These are phyloP conservation scores for Germaria angustata DNA, from an alignment of 2,888 invertebrate genomes.

Conservation along the genomic window DNA sequence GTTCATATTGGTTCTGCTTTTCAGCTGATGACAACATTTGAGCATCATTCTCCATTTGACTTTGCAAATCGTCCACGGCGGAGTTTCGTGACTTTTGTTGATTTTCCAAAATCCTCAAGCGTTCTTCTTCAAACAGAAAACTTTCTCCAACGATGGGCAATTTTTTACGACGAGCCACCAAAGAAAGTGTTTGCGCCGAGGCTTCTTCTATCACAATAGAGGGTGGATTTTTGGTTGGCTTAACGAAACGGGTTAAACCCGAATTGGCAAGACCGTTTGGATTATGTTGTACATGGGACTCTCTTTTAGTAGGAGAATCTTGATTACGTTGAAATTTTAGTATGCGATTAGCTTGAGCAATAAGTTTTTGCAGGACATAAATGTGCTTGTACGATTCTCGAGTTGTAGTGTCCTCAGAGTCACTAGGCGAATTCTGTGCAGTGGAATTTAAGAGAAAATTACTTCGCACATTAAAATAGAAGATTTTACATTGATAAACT, in stretches of 20 bases:
- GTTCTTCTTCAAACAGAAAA: constrained; percentile 79
- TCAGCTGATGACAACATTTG: constrained; percentile 77
- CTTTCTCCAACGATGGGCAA: constrained; percentile 75
- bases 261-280: constrained; percentile 51
- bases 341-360: constrained; percentile 79
- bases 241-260: constrained; percentile 75
- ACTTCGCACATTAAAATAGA: neutral
- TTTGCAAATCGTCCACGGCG: constrained; percentile 75
- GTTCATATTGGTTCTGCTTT: constrained; percentile 78
- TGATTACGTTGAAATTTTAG: constrained; percentile 73
- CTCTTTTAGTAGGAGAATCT: constrained; percentile 34
- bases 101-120: constrained; percentile 79
- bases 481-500: neutral
- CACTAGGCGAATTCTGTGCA: constrained; percentile 34
- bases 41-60: constrained; percentile 75
- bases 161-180: constrained; percentile 73
- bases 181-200: constrained; percentile 64
- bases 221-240: constrained; percentile 71
- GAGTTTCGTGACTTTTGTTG: constrained; percentile 80
- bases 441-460: neutral
- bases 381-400: constrained; percentile 74
- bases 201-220: constrained; percentile 58
- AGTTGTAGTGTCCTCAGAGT: constrained; percentile 46
- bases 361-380: constrained; percentile 78
- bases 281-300: constrained; percentile 30